Conservation (phyloP, 1,140 invertebrate genomes). For the Coptotermes formosanus region DNA sequence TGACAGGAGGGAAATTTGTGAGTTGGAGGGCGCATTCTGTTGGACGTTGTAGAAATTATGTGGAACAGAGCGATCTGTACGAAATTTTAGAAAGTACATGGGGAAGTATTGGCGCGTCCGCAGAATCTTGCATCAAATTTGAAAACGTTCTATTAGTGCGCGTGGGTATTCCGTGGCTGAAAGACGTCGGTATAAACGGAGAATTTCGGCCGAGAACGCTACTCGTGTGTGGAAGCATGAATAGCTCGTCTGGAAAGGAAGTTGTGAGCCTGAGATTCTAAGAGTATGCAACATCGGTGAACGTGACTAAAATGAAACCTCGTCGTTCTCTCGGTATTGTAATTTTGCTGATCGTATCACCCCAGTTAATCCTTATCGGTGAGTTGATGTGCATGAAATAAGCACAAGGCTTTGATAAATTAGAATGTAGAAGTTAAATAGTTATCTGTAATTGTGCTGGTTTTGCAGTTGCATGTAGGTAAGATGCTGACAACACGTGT, state of each 20-base stretch:
- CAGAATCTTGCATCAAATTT: slow-evolving; percentile 3
- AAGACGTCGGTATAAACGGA: background rate
- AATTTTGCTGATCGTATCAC: background rate
- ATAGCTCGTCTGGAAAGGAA: background rate
- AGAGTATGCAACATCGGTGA: background rate
- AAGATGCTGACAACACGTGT: too few species aligned
- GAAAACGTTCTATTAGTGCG: background rate
- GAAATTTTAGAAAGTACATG: background rate
- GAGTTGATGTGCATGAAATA: background rate
- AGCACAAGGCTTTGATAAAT: too few species aligned
- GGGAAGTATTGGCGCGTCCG: background rate
- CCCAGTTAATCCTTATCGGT: background rate
- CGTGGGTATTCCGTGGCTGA: background rate
- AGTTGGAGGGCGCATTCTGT: too few species aligned
- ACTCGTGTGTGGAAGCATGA: background rate
- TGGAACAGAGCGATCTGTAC: background rate
- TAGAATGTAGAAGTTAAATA: too few species aligned
- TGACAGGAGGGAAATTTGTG: too few species aligned
- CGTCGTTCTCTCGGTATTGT: background rate
- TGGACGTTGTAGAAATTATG: too few species aligned
- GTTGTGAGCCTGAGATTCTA: background rate
- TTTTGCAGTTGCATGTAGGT: too few species aligned
- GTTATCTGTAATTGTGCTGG: too few species aligned
- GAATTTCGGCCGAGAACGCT: background rate
- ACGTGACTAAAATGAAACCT: background rate